Conservation (phyloP, 2,888 invertebrate genomes). For the Drosophila fungiperda region DNA sequence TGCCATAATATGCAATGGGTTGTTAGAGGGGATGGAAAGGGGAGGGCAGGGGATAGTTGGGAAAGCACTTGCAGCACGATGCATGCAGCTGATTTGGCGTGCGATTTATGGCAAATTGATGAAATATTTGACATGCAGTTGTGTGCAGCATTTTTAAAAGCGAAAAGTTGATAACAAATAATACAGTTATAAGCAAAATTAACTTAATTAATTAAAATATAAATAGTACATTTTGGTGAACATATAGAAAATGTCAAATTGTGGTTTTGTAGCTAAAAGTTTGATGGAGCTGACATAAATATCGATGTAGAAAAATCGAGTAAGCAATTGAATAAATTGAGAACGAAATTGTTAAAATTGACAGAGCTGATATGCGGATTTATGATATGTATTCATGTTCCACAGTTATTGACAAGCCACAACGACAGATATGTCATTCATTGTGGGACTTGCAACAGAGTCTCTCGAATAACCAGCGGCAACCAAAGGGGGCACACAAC, state of each 20-base stretch:
- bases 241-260: neutral
- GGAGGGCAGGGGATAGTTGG: too few species aligned
- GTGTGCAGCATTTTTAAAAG: neutral
- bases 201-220: neutral
- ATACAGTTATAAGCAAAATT: neutral
- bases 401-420: constrained; percentile 31
- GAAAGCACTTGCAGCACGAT: constrained; percentile 28
- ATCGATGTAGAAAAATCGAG: neutral
- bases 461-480: constrained; percentile 28
- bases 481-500: constrained; percentile 41
- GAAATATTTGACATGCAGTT: constrained; percentile 42
- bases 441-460: constrained; percentile 36
- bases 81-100: constrained; percentile 55
- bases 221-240: neutral
- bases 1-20: constrained; percentile 44
- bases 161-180: neutral
- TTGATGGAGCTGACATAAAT: constrained; percentile 4
- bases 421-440: constrained; percentile 40
- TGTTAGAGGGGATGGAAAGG: neutral
- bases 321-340: constrained; percentile 14
- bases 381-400: constrained; percentile 37
- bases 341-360: constrained; percentile 34
- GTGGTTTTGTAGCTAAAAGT: neutral
- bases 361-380: constrained; percentile 50
- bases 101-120: constrained; percentile 75